A percentile compares a stretch with the other conserved stretches of the same genome.
These are phyloP conservation scores for Malthinus seriepunctatus DNA, from an alignment of 2,888 invertebrate genomes.

Conservation along the genomic window DNA sequence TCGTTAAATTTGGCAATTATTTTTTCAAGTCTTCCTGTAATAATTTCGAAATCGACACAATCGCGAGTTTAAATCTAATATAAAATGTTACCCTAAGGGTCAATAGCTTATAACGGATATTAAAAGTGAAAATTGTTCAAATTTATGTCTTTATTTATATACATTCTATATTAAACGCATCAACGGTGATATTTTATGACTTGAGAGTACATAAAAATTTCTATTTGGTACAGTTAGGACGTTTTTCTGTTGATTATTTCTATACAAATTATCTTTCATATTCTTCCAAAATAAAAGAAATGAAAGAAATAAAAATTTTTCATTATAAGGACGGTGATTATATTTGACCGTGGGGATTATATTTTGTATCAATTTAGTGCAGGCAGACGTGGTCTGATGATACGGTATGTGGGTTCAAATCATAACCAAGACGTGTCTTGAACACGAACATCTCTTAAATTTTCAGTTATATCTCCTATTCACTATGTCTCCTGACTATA, in stretches of 20 bases:
- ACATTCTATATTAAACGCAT: not conserved
- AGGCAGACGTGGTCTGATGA: constrained; percentile 19
- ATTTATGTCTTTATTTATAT: constrained; percentile 4
- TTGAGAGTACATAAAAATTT: too few relatives aligned
- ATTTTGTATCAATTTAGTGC: constrained; percentile 23
- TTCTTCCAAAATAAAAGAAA: not conserved
- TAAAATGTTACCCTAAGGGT: not conserved
- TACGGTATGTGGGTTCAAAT: constrained; percentile 20
- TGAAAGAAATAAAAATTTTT: constrained; percentile 8
- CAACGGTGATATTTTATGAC: too few relatives aligned
- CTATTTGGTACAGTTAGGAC: too few relatives aligned
- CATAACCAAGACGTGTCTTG: constrained; percentile 23
- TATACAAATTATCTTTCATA: not conserved
- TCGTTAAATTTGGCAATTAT: too few relatives aligned
- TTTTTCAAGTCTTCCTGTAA: too few relatives aligned
- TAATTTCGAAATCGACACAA: constrained; percentile 2
- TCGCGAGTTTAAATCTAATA: constrained; percentile 1
- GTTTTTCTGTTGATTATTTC: too few relatives aligned
- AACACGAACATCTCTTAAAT: constrained; percentile 25
- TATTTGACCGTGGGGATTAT: constrained; percentile 5
- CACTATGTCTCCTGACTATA: constrained; percentile 15
- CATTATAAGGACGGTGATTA: constrained; percentile 18
- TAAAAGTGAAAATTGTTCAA: constrained; percentile 1
- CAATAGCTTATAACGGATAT: not conserved
- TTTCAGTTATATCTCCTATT: constrained; percentile 16